Conservation (phyloP, 2,113 vertebrate species). For the Cinclus mexicanus region DNA sequence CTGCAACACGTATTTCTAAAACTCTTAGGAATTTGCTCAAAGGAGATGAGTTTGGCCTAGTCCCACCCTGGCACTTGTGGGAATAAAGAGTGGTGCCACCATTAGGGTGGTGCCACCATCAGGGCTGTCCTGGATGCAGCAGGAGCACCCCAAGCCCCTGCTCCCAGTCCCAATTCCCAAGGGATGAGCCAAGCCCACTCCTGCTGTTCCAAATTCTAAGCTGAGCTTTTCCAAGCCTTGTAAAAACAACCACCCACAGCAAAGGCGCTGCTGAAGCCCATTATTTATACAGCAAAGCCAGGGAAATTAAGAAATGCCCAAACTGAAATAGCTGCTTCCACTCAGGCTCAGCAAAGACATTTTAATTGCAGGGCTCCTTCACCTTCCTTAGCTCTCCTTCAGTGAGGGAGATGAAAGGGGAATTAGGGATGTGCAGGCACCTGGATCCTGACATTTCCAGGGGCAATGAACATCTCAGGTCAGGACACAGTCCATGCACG, state of each 20-base stretch:
- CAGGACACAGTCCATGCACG: rapidly evolving
- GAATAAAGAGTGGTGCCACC: rapidly evolving
- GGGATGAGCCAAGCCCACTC: neutral
- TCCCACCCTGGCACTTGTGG: rapidly evolving
- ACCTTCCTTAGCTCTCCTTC: neutral
- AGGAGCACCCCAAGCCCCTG: neutral
- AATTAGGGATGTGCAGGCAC: neutral
- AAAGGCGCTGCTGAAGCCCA: neutral
- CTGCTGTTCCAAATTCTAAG: rapidly evolving
- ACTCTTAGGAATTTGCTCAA: rapidly evolving
- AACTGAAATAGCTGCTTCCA: neutral
- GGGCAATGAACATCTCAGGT: neutral
- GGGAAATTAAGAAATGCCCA: neutral
- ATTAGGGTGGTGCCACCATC: rapidly evolving
- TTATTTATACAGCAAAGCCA: neutral
- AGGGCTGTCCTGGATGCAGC: rapidly evolving
- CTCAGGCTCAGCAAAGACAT: neutral
- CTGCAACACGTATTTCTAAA: rapidly evolving
- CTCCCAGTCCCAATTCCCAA: rapidly evolving
- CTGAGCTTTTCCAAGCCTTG: neutral
- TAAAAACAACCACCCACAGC: rapidly evolving
- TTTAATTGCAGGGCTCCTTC: neutral
- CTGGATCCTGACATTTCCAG: neutral
- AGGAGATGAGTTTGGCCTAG: rapidly evolving
- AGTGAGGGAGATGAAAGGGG: neutral